A percentile compares a stretch with the other conserved stretches of the same genome.
Conservation (phyloP, 2,113 vertebrate species). For the Hassar affinis region DNA sequence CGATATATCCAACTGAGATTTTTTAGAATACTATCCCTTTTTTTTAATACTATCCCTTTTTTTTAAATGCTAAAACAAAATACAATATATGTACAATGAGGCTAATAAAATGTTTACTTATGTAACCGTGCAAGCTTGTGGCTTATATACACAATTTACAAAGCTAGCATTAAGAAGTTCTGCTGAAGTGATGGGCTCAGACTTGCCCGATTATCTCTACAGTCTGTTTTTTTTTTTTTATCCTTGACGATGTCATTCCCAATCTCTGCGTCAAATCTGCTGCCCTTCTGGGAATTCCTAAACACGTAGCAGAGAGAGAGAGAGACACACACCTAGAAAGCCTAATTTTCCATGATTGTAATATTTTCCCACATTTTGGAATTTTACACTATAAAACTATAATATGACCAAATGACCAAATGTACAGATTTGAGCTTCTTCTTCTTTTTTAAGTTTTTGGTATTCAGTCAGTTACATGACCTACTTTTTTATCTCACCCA, state of each 20-base stretch:
- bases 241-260: neutral
- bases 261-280: neutral
- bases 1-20: neutral
- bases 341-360: neutral
- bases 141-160: neutral
- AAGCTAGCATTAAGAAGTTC: neutral
- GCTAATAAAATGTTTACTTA: neutral
- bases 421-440: neutral
- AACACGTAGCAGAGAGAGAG: neutral
- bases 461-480: neutral
- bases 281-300: neutral
- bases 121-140: neutral
- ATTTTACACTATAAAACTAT: neutral
- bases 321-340: neutral
- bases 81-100: neutral
- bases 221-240: neutral
- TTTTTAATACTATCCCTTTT: no score
- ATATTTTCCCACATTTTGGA: neutral
- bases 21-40: neutral
- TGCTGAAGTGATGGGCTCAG: neutral
- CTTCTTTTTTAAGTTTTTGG: neutral
- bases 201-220: neutral
- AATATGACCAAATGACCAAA: neutral
- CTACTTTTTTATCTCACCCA: neutral
- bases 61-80: neutral